Evolutionary conservation across 2,888 invertebrate genomes (phyloP).

Genomic region (Litoditis marina): DNA sequence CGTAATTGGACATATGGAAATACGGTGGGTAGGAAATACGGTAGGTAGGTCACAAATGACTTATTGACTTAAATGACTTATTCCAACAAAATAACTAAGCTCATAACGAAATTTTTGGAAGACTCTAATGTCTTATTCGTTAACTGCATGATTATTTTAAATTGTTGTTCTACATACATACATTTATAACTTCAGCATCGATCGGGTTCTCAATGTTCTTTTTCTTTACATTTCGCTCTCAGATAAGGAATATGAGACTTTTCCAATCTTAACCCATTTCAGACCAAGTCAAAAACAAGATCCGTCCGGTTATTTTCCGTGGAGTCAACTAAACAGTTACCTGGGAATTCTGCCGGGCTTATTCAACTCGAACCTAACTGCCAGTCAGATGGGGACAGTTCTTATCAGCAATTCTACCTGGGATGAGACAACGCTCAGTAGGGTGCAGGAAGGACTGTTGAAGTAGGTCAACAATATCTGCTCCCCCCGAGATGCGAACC

Average conservation of each 20-base stretch:
- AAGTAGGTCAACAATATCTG: constrained; percentile 1
- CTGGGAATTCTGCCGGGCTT: constrained; percentile 8
- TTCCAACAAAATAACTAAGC: not conserved
- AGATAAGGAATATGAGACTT: too few relatives aligned
- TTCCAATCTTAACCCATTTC: too few relatives aligned
- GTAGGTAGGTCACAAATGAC: not conserved
- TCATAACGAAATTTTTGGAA: too few relatives aligned
- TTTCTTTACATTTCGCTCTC: too few relatives aligned
- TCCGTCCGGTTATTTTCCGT: constrained; percentile 15
- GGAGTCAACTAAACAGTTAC: not conserved
- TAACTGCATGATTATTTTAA: too few relatives aligned
- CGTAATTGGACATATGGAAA: constrained; percentile 14
- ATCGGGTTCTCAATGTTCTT: too few relatives aligned
- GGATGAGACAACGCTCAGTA: constrained; percentile 7
- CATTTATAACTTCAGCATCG: too few relatives aligned
- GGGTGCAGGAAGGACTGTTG: constrained; percentile 10
- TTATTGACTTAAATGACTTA: not conserved
- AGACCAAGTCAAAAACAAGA: constrained; percentile 17
- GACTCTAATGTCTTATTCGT: too few relatives aligned
- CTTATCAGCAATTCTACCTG: constrained; percentile 7
- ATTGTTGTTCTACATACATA: too few relatives aligned
- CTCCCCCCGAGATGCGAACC: too few relatives aligned
- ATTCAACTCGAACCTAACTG: constrained; percentile 5
- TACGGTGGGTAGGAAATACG: not conserved
- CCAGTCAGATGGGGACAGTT: not conserved